A percentile compares a stretch with the other conserved stretches of the same genome.
Conservation (phyloP, 2,888 invertebrate species). For the Cosmia pyralina region DNA sequence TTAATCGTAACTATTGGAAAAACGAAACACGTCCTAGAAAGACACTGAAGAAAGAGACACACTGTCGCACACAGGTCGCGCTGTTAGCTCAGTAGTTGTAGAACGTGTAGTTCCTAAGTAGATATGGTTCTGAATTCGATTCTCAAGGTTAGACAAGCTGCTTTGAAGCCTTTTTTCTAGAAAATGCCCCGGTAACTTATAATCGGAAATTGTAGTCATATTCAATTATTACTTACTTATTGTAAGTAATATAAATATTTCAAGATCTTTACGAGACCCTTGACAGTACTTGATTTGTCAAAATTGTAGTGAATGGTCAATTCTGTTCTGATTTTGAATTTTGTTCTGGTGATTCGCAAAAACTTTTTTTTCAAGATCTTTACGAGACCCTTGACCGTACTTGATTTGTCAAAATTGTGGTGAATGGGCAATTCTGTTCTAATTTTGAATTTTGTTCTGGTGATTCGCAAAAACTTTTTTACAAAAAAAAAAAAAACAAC, state of each 20-base stretch:
- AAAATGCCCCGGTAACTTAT: not conserved
- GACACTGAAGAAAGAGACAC: not conserved
- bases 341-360: not conserved
- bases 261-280: not conserved
- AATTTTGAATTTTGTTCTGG: not conserved
- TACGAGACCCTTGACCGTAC: too few species aligned
- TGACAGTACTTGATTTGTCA: not conserved
- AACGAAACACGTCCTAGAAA: constrained; percentile 1
- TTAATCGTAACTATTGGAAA: not conserved
- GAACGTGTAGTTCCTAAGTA: not conserved
- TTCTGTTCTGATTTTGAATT: not conserved
- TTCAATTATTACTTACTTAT: not conserved
- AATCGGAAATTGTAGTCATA: not conserved
- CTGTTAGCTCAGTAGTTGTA: not conserved
- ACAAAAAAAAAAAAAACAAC: too few species aligned
- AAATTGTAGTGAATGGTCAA: not conserved
- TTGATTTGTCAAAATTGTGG: not conserved
- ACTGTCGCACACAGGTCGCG: too few species aligned
- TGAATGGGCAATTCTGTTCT: not conserved
- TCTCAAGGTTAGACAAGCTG: not conserved
- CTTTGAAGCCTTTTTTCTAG: not conserved
- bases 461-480: too few species aligned
- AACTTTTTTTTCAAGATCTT: too few species aligned
- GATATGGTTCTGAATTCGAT: not conserved
- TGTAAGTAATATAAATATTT: not conserved